phyloP scores from a whole-genome alignment of 2,113 vertebrate genomes.

The Thamnophis sirtalis region DNA sequence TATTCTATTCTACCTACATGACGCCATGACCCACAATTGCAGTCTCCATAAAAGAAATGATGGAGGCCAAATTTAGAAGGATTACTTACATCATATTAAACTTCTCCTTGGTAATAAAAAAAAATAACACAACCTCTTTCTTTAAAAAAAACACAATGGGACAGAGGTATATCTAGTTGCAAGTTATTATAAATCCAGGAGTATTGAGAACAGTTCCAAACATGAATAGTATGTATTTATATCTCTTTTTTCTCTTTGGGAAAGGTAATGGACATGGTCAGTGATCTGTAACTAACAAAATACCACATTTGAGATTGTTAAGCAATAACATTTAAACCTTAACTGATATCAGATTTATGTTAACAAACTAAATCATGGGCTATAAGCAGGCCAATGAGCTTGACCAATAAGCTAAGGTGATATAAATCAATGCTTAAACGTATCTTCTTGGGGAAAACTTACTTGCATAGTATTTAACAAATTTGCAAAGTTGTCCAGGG shows the following conservation, averaged over 20 bases:
- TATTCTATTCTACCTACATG: background rate
- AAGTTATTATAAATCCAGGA: background rate
- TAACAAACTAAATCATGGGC: background rate
- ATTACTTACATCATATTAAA: background rate
- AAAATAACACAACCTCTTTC: background rate
- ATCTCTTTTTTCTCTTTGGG: background rate
- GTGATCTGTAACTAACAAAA: background rate
- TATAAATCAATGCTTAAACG: background rate
- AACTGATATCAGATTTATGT: background rate
- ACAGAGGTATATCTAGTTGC: background rate
- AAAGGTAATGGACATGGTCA: background rate
- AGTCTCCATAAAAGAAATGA: background rate
- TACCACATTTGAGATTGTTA: background rate
- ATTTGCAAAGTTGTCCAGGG: background rate
- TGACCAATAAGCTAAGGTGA: background rate
- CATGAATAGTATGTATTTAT: background rate
- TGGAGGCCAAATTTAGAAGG: background rate
- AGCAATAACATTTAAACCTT: background rate
- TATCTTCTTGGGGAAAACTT: background rate
- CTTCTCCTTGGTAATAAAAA: background rate
- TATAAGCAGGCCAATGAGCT: background rate
- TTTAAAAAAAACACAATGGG: background rate
- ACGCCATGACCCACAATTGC: background rate
- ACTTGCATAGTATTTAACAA: background rate
- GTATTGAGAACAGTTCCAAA: background rate